A percentile compares a stretch with the other conserved stretches of the same genome.
phyloP scores from a whole-genome alignment of 2,888 invertebrate species.

The Eustalomyia histrio region DNA sequence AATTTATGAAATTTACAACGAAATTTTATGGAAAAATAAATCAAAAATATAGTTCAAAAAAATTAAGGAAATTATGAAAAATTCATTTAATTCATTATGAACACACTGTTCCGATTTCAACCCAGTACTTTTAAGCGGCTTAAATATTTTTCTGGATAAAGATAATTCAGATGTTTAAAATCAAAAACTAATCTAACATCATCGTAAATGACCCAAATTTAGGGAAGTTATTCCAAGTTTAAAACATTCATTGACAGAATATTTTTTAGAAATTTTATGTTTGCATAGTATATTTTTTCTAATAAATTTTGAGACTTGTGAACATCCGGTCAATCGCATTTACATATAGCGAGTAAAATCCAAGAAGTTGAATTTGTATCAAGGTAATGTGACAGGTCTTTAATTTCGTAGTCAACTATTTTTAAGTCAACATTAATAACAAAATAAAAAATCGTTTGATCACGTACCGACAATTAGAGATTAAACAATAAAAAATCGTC shows the following conservation, averaged over 20 bases:
- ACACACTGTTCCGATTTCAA: too few relatives aligned
- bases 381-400: constrained; percentile 13
- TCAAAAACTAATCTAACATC: too few relatives aligned
- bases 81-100: too few relatives aligned
- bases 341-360: background rate
- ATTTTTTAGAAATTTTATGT: background rate
- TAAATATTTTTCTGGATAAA: too few relatives aligned
- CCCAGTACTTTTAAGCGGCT: too few relatives aligned
- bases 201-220: too few relatives aligned
- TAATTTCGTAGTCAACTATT: constrained; percentile 10
- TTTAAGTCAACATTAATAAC: constrained; percentile 21
- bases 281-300: background rate
- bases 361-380: background rate
- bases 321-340: constrained; percentile 9
- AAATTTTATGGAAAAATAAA: too few relatives aligned
- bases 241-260: background rate
- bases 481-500: constrained; percentile 32
- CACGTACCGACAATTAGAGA: constrained; percentile 31
- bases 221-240: too few relatives aligned
- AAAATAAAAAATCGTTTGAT: constrained; percentile 27
- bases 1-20: too few relatives aligned
- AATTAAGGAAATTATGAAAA: too few relatives aligned
- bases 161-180: too few relatives aligned
- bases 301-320: background rate
- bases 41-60: too few relatives aligned